These are phyloP conservation scores for Drosophila parabipectinata DNA, from an alignment of 1,140 invertebrate species.

Conservation along the genomic window DNA sequence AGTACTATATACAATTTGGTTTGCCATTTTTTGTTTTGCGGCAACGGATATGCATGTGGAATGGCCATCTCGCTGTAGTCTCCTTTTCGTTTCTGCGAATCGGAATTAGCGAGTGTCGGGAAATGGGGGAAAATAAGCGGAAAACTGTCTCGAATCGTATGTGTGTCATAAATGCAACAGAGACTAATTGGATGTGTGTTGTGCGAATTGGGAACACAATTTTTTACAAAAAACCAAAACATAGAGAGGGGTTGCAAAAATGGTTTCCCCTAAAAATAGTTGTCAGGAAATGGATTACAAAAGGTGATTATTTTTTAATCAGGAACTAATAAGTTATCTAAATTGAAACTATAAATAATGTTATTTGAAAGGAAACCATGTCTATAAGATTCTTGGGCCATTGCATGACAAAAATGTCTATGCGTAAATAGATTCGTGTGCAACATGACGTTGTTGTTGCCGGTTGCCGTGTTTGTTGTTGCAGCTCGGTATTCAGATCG, in stretches of 20 bases:
- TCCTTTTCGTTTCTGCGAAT: constrained; percentile 5
- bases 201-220: constrained; percentile 13
- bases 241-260: background rate
- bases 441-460: constrained; percentile 16
- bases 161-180: constrained; percentile 62
- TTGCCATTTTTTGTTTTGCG: constrained; percentile 30
- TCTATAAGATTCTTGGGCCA: constrained; percentile 8
- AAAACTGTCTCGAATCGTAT: constrained; percentile 65
- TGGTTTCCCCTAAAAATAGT: background rate
- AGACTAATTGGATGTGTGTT: constrained; percentile 61
- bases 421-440: constrained; percentile 21
- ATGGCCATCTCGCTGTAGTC: constrained; percentile 29
- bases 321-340: background rate
- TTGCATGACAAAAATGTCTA: constrained; percentile 29
- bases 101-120: constrained; percentile 61
- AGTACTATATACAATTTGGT: constrained; percentile 17
- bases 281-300: background rate
- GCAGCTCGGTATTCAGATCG: constrained; percentile 74
- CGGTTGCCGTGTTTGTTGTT: constrained; percentile 10
- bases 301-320: background rate
- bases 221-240: background rate
- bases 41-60: constrained; percentile 72
- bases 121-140: constrained; percentile 75
- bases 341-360: background rate
- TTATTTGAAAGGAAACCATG: background rate